A percentile compares a stretch with the other conserved stretches of the same genome.
These are phyloP conservation scores for Turnix velox DNA, from an alignment of 2,113 vertebrate species.

Conservation along the genomic window DNA sequence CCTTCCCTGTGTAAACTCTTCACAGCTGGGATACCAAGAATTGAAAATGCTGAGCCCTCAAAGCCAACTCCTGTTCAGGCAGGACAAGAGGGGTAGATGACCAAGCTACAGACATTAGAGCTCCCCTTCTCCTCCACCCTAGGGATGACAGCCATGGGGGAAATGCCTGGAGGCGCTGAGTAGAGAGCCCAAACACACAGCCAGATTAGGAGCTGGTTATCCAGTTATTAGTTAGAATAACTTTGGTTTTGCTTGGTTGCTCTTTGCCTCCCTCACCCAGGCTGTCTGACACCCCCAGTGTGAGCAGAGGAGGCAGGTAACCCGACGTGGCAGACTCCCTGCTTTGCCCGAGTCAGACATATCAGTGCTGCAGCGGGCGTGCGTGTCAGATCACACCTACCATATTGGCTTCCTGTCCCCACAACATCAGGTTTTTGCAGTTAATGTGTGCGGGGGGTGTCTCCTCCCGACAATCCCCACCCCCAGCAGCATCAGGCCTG, in stretches of 20 bases:
- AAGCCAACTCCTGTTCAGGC: constrained; percentile 52
- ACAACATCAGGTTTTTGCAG: constrained; percentile 69
- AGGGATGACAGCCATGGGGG: not conserved
- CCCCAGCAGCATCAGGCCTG: constrained; percentile 65
- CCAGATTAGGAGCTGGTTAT: not conserved
- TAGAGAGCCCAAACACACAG: not conserved
- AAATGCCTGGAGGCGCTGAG: not conserved
- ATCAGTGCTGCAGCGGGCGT: constrained; percentile 1
- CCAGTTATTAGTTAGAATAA: not conserved
- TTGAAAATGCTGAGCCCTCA: constrained; percentile 58
- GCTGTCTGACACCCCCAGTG: not conserved
- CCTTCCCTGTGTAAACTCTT: constrained; percentile 61
- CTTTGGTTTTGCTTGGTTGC: not conserved
- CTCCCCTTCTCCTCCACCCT: not conserved
- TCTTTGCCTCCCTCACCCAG: not conserved
- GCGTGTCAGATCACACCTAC: constrained; percentile 64
- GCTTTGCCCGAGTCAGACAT: not conserved
- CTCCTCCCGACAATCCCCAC: constrained; percentile 68
- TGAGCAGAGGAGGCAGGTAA: not conserved
- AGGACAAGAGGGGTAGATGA: constrained; percentile 68
- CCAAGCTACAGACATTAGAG: constrained; percentile 70
- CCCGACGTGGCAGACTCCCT: not conserved
- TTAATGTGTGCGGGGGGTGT: constrained; percentile 48
- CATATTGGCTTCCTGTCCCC: constrained; percentile 80
- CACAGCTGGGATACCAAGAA: constrained; percentile 65